Evolutionary conservation across 23 tunicate species (phyloP), one percentile per base, ranked within the genome.

Genomic region (Styela clava): DNA sequence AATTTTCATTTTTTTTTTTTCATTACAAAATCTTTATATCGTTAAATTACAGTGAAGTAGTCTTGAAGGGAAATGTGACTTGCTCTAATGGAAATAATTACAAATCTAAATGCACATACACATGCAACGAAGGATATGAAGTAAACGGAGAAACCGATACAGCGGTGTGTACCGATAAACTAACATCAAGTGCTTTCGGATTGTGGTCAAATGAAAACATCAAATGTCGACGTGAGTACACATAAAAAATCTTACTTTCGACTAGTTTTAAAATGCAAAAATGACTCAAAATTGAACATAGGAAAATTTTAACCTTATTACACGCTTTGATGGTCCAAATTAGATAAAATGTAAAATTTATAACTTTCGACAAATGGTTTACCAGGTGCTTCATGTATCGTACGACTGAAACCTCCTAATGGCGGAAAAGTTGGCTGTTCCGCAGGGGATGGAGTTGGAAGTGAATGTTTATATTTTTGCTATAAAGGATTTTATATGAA

Each of bases 91-190:
- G 24, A 16, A 29, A 25, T 22, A 67, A 18, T 19, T 67, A 67
- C 71, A 67, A 67, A 16, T 67, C 71, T 18, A 67, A 24, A 67
- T 67, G 71, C 71, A 29, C 19, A 18, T 67, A 67, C 2, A 67
- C 71, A 0, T 67, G 71, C 24, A 22, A 67, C 24, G 71, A 25
- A 25, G 71, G 71, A 67, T 67, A 67, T 67, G 71, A 67, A 67
- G 31, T 67, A 22, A 22, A 24, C 24, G 31, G 23, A 67, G 1
- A 27, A 18, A 27, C 31, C 22, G 30, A 27, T 67, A 25, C 31
- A 16, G 24, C 71, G 19, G 31, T 25, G 16, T 67, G 71, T 67
- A 67, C 71, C 16, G 71, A 67, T 24, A 67, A 67, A 22, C 71
- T 67, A 1, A 67, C 71, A 18, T 27, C 71, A 29, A 67, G 31